Evolutionary conservation across 2,797 vertebrate genomes (phyloP), one percentile per base, ranked within the genome.

Genomic region (Danio jaintianensis): DNA sequence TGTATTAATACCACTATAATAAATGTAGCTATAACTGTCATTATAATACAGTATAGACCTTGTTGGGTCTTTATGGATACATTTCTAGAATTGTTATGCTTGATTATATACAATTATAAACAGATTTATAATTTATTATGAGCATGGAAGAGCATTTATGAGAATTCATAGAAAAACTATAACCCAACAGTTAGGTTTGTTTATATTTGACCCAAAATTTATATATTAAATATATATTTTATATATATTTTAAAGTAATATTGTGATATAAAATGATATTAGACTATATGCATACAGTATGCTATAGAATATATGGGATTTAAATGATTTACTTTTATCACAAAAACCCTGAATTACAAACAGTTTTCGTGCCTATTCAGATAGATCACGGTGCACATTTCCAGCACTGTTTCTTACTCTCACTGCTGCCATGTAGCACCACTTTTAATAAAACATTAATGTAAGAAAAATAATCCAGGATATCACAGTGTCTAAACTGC

Each of bases 401-500:
- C 71, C 36, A 53, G 13, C 22, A 18, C 43, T 42, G 77, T 79
- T 79, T 79, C 20, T 48, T 53, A 79, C 68, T 79, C 78, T 71
- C 78, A 79, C 68, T 79, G 58, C 48, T 4, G 58, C 10, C 40
- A 43, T 63, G 68, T 71, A 63, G 58, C 48, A 72, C 68, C 68
- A 50, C 13, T 62, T 52, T 69, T 11, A 59, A 68, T 69, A 6
- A 83, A 75, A 79, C 61, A 72, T 74, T 73, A 40, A 78, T 67
- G 53, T 43, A 78, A 67, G 69, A 45, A 78, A 76, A 82, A 78
- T 58, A 71, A 81, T 67, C 72, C 50, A 42, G 61, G 62, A 67
- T 81, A 71, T 80, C 61, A 80, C 64, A n/a, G 67, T 69, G 76
- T 79, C 77, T 79, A 62, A 79, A 71, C 67, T 79, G 77, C 47